A percentile compares a stretch with the other conserved stretches of the same genome.
Conservation (phyloP, 1,140 invertebrate genomes). For the Carcinoscorpius rotundicauda region DNA sequence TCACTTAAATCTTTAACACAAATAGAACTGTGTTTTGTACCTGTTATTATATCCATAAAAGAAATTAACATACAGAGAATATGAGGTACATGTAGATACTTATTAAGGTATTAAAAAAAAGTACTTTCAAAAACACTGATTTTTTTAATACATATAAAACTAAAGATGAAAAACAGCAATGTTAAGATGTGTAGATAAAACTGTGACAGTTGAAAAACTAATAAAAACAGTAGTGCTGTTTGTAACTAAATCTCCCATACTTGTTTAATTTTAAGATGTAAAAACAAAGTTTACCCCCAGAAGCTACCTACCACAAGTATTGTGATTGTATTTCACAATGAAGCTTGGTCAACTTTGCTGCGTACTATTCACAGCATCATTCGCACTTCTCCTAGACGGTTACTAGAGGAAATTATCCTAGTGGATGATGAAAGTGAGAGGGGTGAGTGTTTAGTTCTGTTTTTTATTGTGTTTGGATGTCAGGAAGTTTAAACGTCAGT, state of each 20-base stretch:
- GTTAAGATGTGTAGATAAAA: no score
- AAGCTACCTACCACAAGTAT: slow-evolving; percentile 31
- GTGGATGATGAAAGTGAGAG: slow-evolving; percentile 41
- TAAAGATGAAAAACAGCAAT: no score
- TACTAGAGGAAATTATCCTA: slow-evolving; percentile 39
- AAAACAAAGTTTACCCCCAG: slow-evolving; percentile 22
- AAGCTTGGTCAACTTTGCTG: slow-evolving; percentile 39
- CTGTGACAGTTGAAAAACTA: background rate
- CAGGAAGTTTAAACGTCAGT: no score
- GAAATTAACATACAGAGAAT: no score
- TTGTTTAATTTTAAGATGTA: slow-evolving; percentile 20
- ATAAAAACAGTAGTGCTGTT: background rate
- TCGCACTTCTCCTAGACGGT: slow-evolving; percentile 32
- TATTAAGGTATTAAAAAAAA: no score
- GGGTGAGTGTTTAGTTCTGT: slow-evolving; percentile 25
- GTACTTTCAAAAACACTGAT: no score
- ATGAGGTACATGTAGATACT: no score
- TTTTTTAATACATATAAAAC: no score
- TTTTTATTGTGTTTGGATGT: slow-evolving; percentile 5
- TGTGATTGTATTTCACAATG: slow-evolving; percentile 42
- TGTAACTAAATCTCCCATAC: background rate
- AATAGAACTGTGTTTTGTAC: no score
- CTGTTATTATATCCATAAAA: no score
- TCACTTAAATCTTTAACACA: no score
- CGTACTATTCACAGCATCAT: slow-evolving; percentile 39